Evolutionary conservation across 1,140 invertebrate genomes (phyloP), one percentile per base, ranked within the genome.

Genomic region (Drosophila virilis): DNA sequence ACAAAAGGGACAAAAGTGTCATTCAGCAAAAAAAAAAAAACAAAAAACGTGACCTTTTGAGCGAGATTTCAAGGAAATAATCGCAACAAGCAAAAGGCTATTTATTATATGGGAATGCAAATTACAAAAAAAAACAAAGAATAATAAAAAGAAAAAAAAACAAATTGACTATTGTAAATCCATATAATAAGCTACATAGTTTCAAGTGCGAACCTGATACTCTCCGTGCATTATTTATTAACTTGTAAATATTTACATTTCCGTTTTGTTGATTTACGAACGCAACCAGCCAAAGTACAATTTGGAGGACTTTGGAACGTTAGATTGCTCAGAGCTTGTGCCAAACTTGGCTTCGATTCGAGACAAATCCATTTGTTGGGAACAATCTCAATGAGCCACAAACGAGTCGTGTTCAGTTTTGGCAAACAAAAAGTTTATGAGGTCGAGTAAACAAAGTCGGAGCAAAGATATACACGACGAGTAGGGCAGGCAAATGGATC

Each of bases 151-250:
- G 0, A 28, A 28, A 28, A 0, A 28, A 28, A 28, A 5, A 28
- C 22, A 42, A 51, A 51, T 58, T 51, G 48, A 40, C 67, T 54
- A 54, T 48, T 46, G 57, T 28, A 13, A 33, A 48, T 28, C 4
- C 22, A 28, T 28, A 28, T 59, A 33, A 45, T 1, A n/a, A 51
- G 48, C 8, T 32, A 52, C 7, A 13, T 10, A 2, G 5, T 22
- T 28, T 12, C 10, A 17, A 62, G n/a, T 33, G 8, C 13, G 42
- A 42, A 51, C 15, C 46, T 12, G 13, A 51, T 42, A 50, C 42
- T 50, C 57, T 48, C 42, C 60, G 33, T 54, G 50, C 55, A 74
- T 74, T 50, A 50, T 55, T 61, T 69, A 64, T 64, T 60, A 68
- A 65, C 61, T 58, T 65, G 43, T 42, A 13, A 13, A 13, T 35